Evolutionary conservation across 2,888 invertebrate species (phyloP).

Genomic region (Microplitis deprimator): DNA sequence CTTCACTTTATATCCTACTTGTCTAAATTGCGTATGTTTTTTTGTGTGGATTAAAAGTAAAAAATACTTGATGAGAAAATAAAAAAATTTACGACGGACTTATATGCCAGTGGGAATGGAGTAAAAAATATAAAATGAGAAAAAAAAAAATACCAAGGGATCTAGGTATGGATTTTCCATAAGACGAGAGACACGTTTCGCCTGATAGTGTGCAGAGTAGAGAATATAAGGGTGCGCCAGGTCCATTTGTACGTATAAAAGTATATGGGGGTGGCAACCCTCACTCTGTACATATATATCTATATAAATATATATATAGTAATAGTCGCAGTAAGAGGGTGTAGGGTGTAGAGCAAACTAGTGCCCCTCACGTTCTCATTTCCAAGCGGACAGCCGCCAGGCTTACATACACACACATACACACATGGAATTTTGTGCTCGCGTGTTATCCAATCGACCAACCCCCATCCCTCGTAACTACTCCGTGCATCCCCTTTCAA

Average conservation of each 20-base stretch:
- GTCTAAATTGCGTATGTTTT: not conserved
- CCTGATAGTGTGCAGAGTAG: slow-evolving; percentile 56
- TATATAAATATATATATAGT: not conserved
- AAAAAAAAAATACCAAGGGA: slow-evolving; percentile 44
- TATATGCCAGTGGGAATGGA: not conserved
- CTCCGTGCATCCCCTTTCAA: slow-evolving; percentile 49
- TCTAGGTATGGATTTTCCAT: slow-evolving; percentile 68
- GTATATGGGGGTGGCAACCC: slow-evolving; percentile 14
- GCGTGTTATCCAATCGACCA: slow-evolving; percentile 48
- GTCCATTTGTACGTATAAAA: slow-evolving; percentile 34
- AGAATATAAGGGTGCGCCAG: slow-evolving; percentile 64
- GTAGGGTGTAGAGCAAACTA: slow-evolving; percentile 33
- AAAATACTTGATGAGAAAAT: not conserved
- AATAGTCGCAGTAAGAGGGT: not conserved
- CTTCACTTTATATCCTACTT: slow-evolving; percentile 1
- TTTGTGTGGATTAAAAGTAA: not conserved
- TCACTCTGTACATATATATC: not conserved
- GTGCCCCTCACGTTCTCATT: slow-evolving; percentile 48
- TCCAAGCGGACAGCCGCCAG: slow-evolving; percentile 38
- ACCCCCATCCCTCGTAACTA: slow-evolving; percentile 51
- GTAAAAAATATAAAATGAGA: slow-evolving; percentile 6
- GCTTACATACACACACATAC: not conserved
- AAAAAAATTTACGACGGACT: not conserved
- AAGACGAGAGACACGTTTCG: slow-evolving; percentile 64
- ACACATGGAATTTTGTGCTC: slow-evolving; percentile 43